Percentiles rank a stretch among this genome's conserved stretches.
Evolutionary conservation across 2,797 vertebrate species (phyloP).

Genomic region (Galagoides demidoff): DNA sequence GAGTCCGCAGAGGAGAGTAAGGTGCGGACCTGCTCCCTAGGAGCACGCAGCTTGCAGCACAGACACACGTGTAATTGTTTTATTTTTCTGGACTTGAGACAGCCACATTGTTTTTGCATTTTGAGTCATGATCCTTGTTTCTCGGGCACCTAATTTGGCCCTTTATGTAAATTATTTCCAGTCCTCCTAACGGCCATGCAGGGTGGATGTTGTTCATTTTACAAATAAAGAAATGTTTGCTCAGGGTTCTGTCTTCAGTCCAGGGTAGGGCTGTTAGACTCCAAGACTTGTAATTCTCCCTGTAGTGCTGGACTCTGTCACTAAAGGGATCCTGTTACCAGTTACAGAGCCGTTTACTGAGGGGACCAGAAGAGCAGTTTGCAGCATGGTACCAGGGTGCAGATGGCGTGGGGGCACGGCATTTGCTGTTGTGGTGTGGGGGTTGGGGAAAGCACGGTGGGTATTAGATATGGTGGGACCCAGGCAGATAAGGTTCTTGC

Average conservation of each 20-base stretch:
- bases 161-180: background rate
- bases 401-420: background rate
- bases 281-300: background rate
- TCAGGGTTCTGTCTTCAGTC: background rate
- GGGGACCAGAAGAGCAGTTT: too few species aligned
- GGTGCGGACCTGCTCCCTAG: rapidly evolving
- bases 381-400: background rate
- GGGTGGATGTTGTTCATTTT: background rate
- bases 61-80: background rate
- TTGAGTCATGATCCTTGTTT: background rate
- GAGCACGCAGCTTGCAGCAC: rapidly evolving
- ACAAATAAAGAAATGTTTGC: background rate
- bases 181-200: background rate
- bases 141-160: background rate
- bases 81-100: background rate
- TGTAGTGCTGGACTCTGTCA: background rate
- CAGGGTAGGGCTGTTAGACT: background rate
- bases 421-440: background rate
- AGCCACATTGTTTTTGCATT: background rate
- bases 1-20: background rate
- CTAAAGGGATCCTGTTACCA: background rate
- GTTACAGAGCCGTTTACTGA: background rate
- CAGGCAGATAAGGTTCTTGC: too few species aligned
- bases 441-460: background rate
- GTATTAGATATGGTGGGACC: background rate